Evolutionary conservation across 1,140 invertebrate species (phyloP).

Genomic region (Cydia fagiglandana): DNA sequence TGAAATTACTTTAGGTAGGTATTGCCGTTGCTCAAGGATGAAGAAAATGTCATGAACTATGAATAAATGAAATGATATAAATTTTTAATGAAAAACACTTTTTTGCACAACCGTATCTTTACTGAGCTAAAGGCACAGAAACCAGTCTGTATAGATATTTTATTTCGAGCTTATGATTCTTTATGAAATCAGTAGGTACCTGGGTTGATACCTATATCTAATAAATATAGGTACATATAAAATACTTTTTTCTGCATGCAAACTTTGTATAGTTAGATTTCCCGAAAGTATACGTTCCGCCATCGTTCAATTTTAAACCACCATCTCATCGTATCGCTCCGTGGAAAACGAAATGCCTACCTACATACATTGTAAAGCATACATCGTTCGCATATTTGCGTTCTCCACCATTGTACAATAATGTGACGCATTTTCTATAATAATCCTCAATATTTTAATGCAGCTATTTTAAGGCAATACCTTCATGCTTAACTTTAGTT

Average conservation of each 20-base stretch:
- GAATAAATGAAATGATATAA: neutral
- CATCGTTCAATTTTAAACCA: neutral
- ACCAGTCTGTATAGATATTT: too few species aligned
- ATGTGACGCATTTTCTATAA: neutral
- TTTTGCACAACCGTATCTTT: too few species aligned
- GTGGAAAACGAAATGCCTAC: constrained; percentile 60
- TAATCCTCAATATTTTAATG: neutral
- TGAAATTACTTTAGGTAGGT: constrained; percentile 8
- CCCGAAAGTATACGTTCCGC: neutral
- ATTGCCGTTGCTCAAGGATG: neutral
- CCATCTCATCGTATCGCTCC: constrained; percentile 32
- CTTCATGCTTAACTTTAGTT: too few species aligned
- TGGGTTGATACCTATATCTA: too few species aligned
- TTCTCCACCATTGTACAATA: constrained; percentile 3
- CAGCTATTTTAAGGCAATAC: neutral
- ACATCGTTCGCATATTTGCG: constrained; percentile 47
- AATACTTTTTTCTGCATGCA: too few species aligned
- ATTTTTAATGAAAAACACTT: too few species aligned
- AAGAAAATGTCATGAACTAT: constrained; percentile 4
- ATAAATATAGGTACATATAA: too few species aligned
- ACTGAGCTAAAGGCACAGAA: too few species aligned
- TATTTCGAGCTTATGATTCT: too few species aligned
- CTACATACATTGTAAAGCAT: constrained; percentile 57
- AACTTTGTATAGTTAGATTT: too few species aligned
- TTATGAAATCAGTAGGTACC: too few species aligned